Base-by-base conservation (phyloP, 2,888 invertebrate species). In the Luffia ferchaultella region DNA sequence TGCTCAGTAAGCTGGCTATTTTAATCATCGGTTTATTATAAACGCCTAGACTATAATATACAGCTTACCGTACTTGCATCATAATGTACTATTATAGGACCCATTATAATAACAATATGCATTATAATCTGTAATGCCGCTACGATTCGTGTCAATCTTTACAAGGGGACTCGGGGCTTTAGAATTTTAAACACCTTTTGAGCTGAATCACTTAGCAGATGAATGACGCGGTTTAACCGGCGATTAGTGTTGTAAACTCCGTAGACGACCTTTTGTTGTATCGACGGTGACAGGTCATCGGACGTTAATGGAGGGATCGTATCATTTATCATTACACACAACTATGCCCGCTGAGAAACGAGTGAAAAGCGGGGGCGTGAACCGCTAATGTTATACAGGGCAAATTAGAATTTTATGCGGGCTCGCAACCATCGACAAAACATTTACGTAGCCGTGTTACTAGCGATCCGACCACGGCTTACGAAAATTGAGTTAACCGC, bases 241-340 rank as follows among this genome's bases (percentile, higher is more conserved):
- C 63, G 61, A 68, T 65, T 62, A 59, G 60, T 52, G 57, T 57
- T 51, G 55, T 57, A 57, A 57, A 55, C 58, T 55, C 55, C 5
- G 55, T 58, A 61, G 62, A 62, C 60, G 59, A 55, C 56, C 65
- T 67, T 69, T 70, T 68, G 67, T 70, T 64, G 62, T 65, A 66
- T 61, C 60, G 61, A 56, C 64, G 60, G 62, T 67, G 45, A 18
- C 18, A 17, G 45, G 18, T 45, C 17, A 45, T 45, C 17, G 7
- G 30, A 30, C 9, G 9, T 16, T 17, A 40, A 18, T 17, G 20
- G 17, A 20, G 30, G 5, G 30, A 12, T 3, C 30, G 30, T 30
- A 30, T 30, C 30, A 30, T 30, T 30, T 30, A 30, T 30, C 30
- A 30, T 12, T 3, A 12, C 30, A 12, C 30, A 12, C 30, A 3